Evolutionary conservation across 2,113 vertebrate species (phyloP).

Genomic region (Tursiops truncatus): DNA sequence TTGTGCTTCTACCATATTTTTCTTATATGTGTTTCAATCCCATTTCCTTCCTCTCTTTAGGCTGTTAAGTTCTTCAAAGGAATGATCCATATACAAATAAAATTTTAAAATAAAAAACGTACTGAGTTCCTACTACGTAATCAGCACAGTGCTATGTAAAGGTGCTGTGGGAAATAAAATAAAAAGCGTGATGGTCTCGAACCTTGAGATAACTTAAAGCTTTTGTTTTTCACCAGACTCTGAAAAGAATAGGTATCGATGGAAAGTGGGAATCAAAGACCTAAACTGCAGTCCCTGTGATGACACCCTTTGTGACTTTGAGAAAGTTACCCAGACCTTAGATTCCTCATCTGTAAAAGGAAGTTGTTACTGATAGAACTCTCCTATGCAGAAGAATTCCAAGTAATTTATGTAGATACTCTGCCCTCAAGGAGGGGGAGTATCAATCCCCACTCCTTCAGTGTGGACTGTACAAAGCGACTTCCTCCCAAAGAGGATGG

Average conservation of each 20-base stretch:
- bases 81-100: not conserved
- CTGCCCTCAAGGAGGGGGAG: not conserved
- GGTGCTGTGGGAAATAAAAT: not conserved
- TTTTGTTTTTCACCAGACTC: not conserved
- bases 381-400: not conserved
- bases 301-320: not conserved
- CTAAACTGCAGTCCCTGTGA: not conserved
- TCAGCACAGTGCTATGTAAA: not conserved
- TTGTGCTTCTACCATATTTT: not conserved
- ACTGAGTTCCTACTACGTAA: not conserved
- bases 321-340: not conserved
- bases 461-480: not conserved
- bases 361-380: not conserved
- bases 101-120: not conserved
- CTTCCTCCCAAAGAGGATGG: not conserved
- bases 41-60: not conserved
- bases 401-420: not conserved
- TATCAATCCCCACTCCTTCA: not conserved
- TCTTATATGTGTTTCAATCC: not conserved
- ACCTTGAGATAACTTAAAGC: not conserved
- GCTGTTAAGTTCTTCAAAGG: not conserved
- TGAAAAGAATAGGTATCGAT: not conserved
- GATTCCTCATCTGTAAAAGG: not conserved
- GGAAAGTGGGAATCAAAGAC: not conserved
- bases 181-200: not conserved